Base-by-base conservation (phyloP, 2,888 invertebrate genomes). In the Calameuta idolon region DNA sequence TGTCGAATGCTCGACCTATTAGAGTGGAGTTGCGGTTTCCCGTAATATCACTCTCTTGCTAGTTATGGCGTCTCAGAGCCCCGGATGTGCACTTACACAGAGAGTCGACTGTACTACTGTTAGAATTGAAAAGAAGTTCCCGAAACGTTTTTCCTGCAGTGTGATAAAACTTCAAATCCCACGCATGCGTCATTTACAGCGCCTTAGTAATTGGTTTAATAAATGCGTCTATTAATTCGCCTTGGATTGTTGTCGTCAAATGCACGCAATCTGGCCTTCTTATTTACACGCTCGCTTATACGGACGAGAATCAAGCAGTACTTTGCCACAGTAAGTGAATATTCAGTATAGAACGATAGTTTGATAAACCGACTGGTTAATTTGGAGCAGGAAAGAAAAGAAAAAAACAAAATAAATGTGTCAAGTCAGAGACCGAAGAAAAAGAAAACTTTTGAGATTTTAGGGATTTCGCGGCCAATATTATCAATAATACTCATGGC, bases 61-160 rank as follows among this genome's bases (percentile, higher is more conserved):
- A 12, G 4, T 12, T 37, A 37, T 37, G 4, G 1, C 37, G 37
- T 12, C 12, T 12, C 12, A 12, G 12, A 37, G 12, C 37, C 4
- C 37, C 37, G 37, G 12, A 37, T 37, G 4, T 37, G 37, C 1
- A 12, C 3, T 37, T 37, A 37, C 4, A 37, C 37, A 37, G 12
- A 37, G 37, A 4, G 12, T 37, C 37, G 37, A 12, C 4, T 37
- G 37, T 73, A 69, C 77, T 81, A 81, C 83, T 79, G 80, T 83
- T 71, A 11, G n/a, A 5, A 12, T 15, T 34, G 37, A 34, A 34
- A 40, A 69, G 30, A 55, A 55, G 55, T 55, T 55, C 23, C 23
- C 55, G 55, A 55, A 55, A 55, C 55, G 55, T 55, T 23, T 23
- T 23, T 9, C 55, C 23, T 15, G 9, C 9, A 55, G 23, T 9